A percentile compares a stretch with the other conserved stretches of the same genome.
Evolutionary conservation across 2,888 invertebrate genomes (phyloP).

Genomic region (Scaptomyza tumidula): DNA sequence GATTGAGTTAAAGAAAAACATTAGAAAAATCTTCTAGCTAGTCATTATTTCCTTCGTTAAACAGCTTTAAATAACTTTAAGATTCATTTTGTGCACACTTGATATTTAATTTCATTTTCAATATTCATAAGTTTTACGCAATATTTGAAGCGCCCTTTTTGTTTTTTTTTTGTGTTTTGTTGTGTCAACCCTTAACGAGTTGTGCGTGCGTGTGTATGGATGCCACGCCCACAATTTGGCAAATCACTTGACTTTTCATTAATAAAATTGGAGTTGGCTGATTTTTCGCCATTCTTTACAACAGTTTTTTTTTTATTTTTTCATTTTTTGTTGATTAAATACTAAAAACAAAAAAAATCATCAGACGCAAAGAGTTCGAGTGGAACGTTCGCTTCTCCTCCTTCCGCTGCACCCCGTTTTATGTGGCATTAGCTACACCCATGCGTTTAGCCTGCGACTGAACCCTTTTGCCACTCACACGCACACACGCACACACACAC

Average conservation of each 20-base stretch:
- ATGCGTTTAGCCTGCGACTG: constrained; percentile 38
- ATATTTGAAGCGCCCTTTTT: constrained; percentile 33
- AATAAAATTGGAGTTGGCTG: constrained; percentile 70
- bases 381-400: constrained; percentile 28
- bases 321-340: constrained; percentile 35
- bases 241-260: constrained; percentile 77
- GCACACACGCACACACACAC: constrained; percentile 3
- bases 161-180: constrained; percentile 7
- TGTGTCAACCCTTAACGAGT: constrained; percentile 65
- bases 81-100: not conserved
- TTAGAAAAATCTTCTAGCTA: too few relatives aligned
- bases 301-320: too few relatives aligned
- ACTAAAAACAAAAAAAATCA: constrained; percentile 33
- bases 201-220: constrained; percentile 47
- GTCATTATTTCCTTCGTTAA: too few relatives aligned
- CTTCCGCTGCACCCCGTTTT: not conserved
- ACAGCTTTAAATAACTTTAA: too few relatives aligned
- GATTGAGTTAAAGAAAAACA: too few relatives aligned
- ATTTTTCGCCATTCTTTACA: constrained; percentile 20
- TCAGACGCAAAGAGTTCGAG: constrained; percentile 38
- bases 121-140: constrained; percentile 53
- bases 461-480: constrained; percentile 46
- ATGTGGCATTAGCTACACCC: constrained; percentile 52
- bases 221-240: constrained; percentile 66
- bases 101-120: constrained; percentile 14